Percentiles rank a stretch among this genome's conserved stretches.
These are phyloP conservation scores for Diceros bicornis DNA, from an alignment of 2,797 vertebrate genomes.

Conservation along the genomic window DNA sequence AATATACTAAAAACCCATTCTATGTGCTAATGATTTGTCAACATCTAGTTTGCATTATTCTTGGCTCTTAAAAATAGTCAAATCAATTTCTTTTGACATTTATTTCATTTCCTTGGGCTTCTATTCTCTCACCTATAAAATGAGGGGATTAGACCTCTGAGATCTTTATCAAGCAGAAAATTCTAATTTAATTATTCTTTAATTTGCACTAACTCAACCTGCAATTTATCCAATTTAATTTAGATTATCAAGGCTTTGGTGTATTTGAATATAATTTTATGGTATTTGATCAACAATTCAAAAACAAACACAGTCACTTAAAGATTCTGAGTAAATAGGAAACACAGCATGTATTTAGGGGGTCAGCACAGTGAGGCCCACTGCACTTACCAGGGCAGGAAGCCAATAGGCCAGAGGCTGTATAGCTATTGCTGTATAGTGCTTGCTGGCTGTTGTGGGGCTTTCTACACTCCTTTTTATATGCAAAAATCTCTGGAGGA, in stretches of 20 bases:
- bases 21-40: not conserved
- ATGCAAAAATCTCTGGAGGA: not conserved
- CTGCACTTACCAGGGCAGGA: not conserved
- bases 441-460: not conserved
- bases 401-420: not conserved
- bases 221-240: slow-evolving; percentile 56
- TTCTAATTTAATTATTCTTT: slow-evolving; percentile 59
- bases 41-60: not conserved
- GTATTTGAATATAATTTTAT: slow-evolving; percentile 65
- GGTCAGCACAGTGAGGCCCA: not conserved
- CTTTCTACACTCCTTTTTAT: slow-evolving; percentile 37
- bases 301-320: slow-evolving; percentile 50
- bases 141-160: slow-evolving; percentile 8
- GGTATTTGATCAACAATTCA: slow-evolving; percentile 58
- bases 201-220: slow-evolving; percentile 52
- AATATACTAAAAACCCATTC: slow-evolving; percentile 6
- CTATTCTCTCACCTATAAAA: slow-evolving; percentile 44
- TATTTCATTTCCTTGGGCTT: not conserved
- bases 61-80: slow-evolving; percentile 20
- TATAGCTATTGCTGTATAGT: not conserved
- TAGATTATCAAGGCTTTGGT: not conserved
- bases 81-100: slow-evolving; percentile 41
- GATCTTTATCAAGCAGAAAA: slow-evolving; percentile 63
- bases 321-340: not conserved
- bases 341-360: not conserved